Conservation (phyloP, 2,113 vertebrate species). For the Labrus mixtus region DNA sequence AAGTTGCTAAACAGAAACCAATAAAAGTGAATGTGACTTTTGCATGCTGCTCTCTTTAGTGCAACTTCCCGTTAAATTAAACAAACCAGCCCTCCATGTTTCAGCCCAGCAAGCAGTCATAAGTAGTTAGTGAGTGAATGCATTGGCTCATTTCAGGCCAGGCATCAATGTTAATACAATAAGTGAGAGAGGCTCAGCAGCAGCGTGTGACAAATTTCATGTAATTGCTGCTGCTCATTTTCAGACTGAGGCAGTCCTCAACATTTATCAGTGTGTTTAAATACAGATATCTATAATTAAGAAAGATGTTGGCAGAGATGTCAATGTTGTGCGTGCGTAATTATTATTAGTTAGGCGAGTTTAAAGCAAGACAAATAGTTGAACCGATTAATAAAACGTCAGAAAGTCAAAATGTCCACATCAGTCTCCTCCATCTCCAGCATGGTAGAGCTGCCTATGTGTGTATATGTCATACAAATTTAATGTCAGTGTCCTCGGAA, state of each 20-base stretch:
- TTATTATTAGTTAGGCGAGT: conserved; percentile 64
- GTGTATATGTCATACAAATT: conserved; percentile 70
- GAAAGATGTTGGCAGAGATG: conserved; percentile 50
- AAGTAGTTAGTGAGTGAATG: conserved; percentile 73
- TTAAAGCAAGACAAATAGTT: conserved; percentile 23
- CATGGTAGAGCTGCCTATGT: conserved; percentile 30
- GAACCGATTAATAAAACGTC: conserved; percentile 20
- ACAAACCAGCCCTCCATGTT: conserved; percentile 37
- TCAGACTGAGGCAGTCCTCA: conserved; percentile 48
- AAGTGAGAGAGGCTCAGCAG: conserved; percentile 68
- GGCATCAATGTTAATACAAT: conserved; percentile 81
- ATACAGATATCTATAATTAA: conserved; percentile 42
- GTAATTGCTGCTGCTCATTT: conserved; percentile 74
- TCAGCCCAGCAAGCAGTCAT: conserved; percentile 54
- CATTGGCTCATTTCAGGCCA: conserved; percentile 64
- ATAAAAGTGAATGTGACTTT: not conserved
- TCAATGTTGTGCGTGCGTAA: conserved; percentile 46
- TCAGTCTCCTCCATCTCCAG: conserved; percentile 37
- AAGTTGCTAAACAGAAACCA: not conserved
- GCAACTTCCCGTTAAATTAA: conserved; percentile 37
- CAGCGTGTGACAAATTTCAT: conserved; percentile 79
- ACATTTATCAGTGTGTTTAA: conserved; percentile 55
- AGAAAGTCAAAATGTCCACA: conserved; percentile 55
- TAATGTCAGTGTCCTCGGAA: conserved; percentile 72
- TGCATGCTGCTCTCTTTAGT: conserved; percentile 17